Base-by-base conservation (phyloP, 2,113 vertebrate species). In the Brachyhypopomus gauderio region DNA sequence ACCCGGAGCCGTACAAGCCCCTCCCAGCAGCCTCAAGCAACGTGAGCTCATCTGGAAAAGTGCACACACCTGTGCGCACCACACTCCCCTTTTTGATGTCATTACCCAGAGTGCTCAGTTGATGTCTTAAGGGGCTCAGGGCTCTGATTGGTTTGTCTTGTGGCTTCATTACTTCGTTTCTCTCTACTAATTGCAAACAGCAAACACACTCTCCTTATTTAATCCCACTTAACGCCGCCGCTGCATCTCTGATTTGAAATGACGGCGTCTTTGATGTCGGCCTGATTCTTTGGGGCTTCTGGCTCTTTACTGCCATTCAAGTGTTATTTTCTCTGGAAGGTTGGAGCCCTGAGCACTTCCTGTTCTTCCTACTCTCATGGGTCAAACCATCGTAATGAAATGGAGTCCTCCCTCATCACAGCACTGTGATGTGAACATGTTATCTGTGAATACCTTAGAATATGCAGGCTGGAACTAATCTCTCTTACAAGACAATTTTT, bases 271-370 rank as follows among this genome's bases (percentile, higher is more conserved):
- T 66, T 76, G 74, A 82, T 72, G 64, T 63, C 36, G 56, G 52
- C 27, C 59, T 82, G 64, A 76, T n/a, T 76, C 77, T 59, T 27
- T 30, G 22, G 36, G 25, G 27, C 30, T 75, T 52, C 27, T 63
- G 70, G 79, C 36, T 75, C 22, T 20, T 45, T 23, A 69, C 66
- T 25, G 23, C 56, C 66, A 27, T 52, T 80, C 27, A 75, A 69
- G 80, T 38, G 16, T 4, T 38, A 20, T 84, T 38, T 14, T 45
- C 12, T 56, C 19, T 0, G 27, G n/a, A 30, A 17, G 60, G 78
- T 64, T 56, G 22, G 30, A 23, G 11, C 20, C 17, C 12, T 52
- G 12, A 34, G 4, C 20, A 27, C 19, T 17, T 27, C 30, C 2
- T 52, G 36, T 55, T 38, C 66, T n/a, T 20, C 30, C 17, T 34